These are phyloP conservation scores for Glossophaga mutica DNA, from an alignment of 2,797 vertebrate genomes.

Conservation along the genomic window DNA sequence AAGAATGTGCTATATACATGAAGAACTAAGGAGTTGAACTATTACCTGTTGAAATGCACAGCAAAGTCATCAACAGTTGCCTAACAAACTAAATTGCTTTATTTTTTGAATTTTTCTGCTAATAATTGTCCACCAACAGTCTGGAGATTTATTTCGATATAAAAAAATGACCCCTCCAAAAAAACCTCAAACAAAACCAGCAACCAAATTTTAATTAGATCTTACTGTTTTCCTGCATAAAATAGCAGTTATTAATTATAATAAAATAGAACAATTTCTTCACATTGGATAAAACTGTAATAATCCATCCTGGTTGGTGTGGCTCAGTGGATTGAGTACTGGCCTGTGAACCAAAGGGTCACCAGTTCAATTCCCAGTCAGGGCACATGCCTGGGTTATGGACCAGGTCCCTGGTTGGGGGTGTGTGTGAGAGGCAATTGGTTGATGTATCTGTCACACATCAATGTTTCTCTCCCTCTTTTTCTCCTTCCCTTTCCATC, in stretches of 20 bases:
- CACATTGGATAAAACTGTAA: not conserved
- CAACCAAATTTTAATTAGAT: not conserved
- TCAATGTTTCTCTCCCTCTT: no score
- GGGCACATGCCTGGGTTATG: no score
- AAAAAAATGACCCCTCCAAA: not conserved
- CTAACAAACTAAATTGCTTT: not conserved
- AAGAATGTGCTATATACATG: not conserved
- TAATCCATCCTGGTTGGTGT: not conserved
- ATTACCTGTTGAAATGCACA: not conserved
- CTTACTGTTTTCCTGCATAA: not conserved
- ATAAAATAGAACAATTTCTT: not conserved
- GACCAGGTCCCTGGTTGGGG: no score
- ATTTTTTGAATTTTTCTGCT: slow-evolving; percentile 12
- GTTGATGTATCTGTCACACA: no score
- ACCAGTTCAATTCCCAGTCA: no score
- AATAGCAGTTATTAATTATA: not conserved
- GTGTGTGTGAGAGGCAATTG: no score
- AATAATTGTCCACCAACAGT: not conserved
- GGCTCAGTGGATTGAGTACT: no score
- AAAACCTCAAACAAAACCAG: not conserved
- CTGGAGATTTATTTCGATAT: not conserved
- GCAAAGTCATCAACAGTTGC: not conserved
- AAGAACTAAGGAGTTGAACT: not conserved
- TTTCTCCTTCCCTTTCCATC: no score
- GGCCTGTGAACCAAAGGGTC: no score